Base-by-base conservation (phyloP, 2,888 invertebrate genomes). In the Galerucella nymphaeae region DNA sequence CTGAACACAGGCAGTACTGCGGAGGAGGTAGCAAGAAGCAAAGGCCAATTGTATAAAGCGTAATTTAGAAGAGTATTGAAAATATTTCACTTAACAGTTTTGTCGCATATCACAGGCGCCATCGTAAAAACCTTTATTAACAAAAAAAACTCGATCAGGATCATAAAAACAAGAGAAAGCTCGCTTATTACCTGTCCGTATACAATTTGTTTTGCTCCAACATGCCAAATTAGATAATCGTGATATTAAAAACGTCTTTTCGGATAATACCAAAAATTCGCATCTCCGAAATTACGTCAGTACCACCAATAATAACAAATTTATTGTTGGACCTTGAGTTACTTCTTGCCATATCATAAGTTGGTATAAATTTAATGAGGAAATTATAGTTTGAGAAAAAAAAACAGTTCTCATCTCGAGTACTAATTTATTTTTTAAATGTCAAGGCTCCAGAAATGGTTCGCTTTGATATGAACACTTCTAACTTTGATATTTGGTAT, bases 251-350 rank as follows among this genome's bases (percentile, higher is more conserved):
- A 30, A 38, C 30, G 30, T 6, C 14, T 14, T 62, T 16, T 62
- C 41, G 16, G 18, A 16, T 38, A 59, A 38, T 59, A n/a, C 38
- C 38, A 13, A 62, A 41, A 42, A 62, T 13, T 62, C 11, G 41
- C 61, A 42, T 42, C 42, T 61, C 38, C n/a, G 38, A 2, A n/a
- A 38, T 59, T 62, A 42, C 61, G 61, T 62, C 41, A 59, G 2
- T n/a, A 48, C 30, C 30, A 62, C 61, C 23, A 61, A 61, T 61
- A 61, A 61, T n/a, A 61, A 16, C 30, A 5, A 41, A 38, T 42
- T 62, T 62, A 61, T 38, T 8, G 18, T 18, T 18, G 8, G 18
- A 20, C 61, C 61, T 62, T 62, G 48, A 70, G 48, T 64, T 65
- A 53, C 48, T 64, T 63, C 41, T 69, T 63, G 14, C 63, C 38